These are phyloP conservation scores for Calameuta pallipes DNA, from an alignment of 2,888 invertebrate genomes.

Conservation along the genomic window DNA sequence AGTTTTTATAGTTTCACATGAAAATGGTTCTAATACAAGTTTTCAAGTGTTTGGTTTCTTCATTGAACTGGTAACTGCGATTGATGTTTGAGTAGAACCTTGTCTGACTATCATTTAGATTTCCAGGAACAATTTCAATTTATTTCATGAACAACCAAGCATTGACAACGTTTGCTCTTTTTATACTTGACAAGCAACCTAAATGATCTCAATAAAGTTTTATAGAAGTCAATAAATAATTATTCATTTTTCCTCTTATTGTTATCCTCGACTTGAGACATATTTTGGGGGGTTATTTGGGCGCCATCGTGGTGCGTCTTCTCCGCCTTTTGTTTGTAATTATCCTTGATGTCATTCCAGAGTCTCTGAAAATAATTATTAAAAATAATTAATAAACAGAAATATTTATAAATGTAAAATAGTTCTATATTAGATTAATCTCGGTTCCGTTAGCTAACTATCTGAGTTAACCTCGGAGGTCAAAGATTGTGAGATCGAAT, in stretches of 20 bases:
- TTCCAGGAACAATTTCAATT: not conserved
- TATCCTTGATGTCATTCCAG: conserved; percentile 50
- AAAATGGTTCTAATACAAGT: too few species aligned
- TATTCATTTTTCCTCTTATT: not conserved
- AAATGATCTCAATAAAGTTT: not conserved
- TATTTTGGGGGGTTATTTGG: not conserved
- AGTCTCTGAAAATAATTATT: conserved; percentile 36
- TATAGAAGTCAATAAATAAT: not conserved
- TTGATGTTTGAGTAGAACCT: too few species aligned
- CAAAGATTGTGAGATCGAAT: not conserved
- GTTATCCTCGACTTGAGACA: not conserved
- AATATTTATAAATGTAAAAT: not conserved
- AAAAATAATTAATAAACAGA: not conserved
- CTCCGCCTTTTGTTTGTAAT: conserved; percentile 28
- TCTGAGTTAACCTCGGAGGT: not conserved
- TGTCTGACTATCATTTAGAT: not conserved
- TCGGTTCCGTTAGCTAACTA: not conserved
- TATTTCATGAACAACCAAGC: not conserved
- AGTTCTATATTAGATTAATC: not conserved
- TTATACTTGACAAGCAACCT: not conserved
- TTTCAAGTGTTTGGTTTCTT: too few species aligned
- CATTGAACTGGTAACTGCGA: too few species aligned
- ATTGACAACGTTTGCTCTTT: not conserved
- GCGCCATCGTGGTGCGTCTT: not conserved
- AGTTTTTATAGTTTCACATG: too few species aligned